phyloP scores from a whole-genome alignment of 1,140 invertebrate species.

The Drosophila pseudoobscura region DNA sequence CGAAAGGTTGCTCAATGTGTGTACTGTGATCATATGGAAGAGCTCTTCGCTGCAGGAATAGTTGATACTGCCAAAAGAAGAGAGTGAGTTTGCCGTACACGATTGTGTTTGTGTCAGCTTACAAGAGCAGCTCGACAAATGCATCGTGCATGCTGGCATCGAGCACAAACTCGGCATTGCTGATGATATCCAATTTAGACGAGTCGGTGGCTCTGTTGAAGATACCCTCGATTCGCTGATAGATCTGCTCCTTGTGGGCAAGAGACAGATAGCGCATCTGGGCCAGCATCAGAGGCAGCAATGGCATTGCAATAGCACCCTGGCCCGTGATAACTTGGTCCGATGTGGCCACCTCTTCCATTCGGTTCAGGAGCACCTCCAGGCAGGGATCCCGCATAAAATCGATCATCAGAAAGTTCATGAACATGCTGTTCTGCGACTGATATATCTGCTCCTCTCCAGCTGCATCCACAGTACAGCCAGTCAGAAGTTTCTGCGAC shows the following conservation, averaged over 20 bases:
- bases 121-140: constrained; percentile 73
- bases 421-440: constrained; percentile 83
- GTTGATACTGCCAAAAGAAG: constrained; percentile 53
- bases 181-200: constrained; percentile 67
- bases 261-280: constrained; percentile 73
- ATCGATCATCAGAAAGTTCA: constrained; percentile 83
- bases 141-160: constrained; percentile 74
- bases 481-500: constrained; percentile 79
- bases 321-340: constrained; percentile 19
- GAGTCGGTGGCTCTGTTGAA: constrained; percentile 57
- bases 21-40: constrained; percentile 59
- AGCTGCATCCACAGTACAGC: constrained; percentile 68
- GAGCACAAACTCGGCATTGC: constrained; percentile 65
- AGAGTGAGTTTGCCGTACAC: background rate
- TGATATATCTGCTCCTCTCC: constrained; percentile 69
- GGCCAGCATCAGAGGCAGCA: constrained; percentile 66
- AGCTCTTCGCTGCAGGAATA: constrained; percentile 66
- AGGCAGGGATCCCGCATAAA: constrained; percentile 82
- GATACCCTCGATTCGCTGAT: constrained; percentile 56
- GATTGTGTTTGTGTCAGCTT: constrained; percentile 7
- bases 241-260: constrained; percentile 66
- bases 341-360: constrained; percentile 65
- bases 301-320: constrained; percentile 39
- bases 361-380: constrained; percentile 81
- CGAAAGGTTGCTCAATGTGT: constrained; percentile 69